Evolutionary conservation across 2,888 invertebrate species (phyloP), one percentile per base, ranked within the genome.

Genomic region (Gibbula magus): DNA sequence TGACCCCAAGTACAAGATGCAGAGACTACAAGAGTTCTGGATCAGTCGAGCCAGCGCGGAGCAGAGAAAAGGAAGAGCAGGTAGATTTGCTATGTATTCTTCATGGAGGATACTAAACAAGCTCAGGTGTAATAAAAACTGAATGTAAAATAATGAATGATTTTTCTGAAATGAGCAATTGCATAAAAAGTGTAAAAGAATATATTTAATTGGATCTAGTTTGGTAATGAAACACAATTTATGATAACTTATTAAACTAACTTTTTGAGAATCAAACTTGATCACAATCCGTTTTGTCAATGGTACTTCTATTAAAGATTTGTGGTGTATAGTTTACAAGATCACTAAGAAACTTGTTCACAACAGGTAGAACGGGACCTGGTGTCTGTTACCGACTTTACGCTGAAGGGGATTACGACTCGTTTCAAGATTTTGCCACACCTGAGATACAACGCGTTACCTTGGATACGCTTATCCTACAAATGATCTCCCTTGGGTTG

Each of bases 41-140:
- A 97, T 99, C 85, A 98, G 98, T n/a, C 95, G 97, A 93, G 99
- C 99, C 0, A 98, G 97, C 89, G 98, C 99, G 3, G 98, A 99
- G 91, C 99, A 99, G 92, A 94, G 99, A 77, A 98, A 98, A 93
- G 99, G 99, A 13, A 95, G 99, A 89, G 98, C 98, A 75, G 94
- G 94, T 91, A 76, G 10, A 77, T 79, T n/a, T 13, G 0, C n/a
- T 22, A 5, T 67, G 67, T 16, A 45, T 39, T n/a, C 7, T 3
- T 66, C 4, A 18, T 67, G 67, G n/a, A 25, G 67, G 25, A 25
- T 52, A 20, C 4, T 20, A 20, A 20, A 25, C 20, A 22, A 74
- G 51, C 45, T 8, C 1, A 7, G 5, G 45, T 45, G 10, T 4
- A 45, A 45, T 45, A 45, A 1, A 1, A 13, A 10, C 13, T 45